Base-by-base conservation (phyloP, 2,113 vertebrate genomes). In the Glareola pratincola region DNA sequence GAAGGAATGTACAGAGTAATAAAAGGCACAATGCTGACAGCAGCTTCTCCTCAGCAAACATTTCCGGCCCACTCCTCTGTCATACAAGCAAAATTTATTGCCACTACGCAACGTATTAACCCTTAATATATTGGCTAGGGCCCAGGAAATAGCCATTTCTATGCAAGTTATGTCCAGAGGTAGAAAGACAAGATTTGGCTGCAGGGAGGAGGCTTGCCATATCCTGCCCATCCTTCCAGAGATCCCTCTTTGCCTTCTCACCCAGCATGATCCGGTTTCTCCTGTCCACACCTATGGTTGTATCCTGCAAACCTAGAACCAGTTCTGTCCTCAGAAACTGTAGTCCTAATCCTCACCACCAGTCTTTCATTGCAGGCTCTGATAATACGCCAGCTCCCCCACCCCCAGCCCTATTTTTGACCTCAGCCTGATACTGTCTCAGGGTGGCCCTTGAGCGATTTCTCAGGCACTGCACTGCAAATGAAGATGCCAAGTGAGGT, bases 31-130 rank as follows among this genome's bases (percentile, higher is more conserved):
- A 85, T 66, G 86, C 92, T 94, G 80, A 96, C 77, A 82, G 83
- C 91, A 94, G 76, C 84, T 92, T 95, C 89, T 97, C 69, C 56
- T 76, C 50, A 88, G 77, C 60, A 91, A 60, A 91, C 18, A 62
- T 87, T 95, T 94, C 97, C 4, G 3, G 69, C 69, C 60, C 32
- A 45, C 57, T 96, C 37, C 37, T 91, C 68, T 94, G 83, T 82
- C 83, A 73, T 29, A 27, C 43, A 45, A 32, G 3, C 21, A 75
- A 76, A 91, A 96, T 96, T 92, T 96, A 95, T 79, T 94, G 74
- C 73, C 62, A 39, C n/a, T 66, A 12, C 5, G 2, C 37, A 81
- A 63, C 83, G 77, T 84, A 94, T 95, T 95, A 92, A 94, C 94
- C 84, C 92, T 76, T 91, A 36, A n/a, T 19, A 3, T 68, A 53